Conservation (phyloP, 2,797 vertebrate genomes). For the Cyprinella venusta region DNA sequence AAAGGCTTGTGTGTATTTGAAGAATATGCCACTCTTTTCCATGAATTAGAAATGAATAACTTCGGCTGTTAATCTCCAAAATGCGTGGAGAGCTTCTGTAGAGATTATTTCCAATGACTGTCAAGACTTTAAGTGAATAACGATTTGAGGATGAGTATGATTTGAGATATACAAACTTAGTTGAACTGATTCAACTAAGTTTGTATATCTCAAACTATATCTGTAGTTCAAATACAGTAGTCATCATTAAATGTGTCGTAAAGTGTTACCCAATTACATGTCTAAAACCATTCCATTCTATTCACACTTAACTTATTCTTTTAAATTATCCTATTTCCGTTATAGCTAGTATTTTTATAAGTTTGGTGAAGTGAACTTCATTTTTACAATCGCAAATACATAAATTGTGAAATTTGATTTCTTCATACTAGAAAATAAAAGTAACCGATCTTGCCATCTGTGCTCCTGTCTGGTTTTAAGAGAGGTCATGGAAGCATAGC, state of each 20-base stretch:
- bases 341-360: neutral
- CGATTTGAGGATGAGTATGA: neutral
- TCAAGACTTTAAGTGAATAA: neutral
- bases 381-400: neutral
- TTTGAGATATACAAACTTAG: neutral
- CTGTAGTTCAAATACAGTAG: too few species aligned
- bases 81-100: neutral
- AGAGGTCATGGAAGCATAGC: constrained; percentile 19
- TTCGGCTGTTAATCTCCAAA: neutral
- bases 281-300: neutral
- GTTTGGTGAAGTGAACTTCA: neutral
- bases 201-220: too few species aligned
- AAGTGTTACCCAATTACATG: too few species aligned
- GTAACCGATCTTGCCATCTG: neutral
- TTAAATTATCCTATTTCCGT: neutral
- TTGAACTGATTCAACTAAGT: too few species aligned
- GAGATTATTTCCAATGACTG: neutral
- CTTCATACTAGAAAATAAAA: neutral
- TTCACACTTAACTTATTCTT: neutral
- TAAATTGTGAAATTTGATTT: neutral
- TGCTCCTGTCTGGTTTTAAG: constrained; percentile 29
- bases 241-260: too few species aligned
- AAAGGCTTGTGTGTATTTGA: neutral
- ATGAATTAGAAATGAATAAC: neutral
- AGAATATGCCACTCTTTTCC: neutral